A percentile compares a stretch with the other conserved stretches of the same genome.
Conservation (phyloP, 1,140 invertebrate species). For the Lysiphlebus fabarum region DNA sequence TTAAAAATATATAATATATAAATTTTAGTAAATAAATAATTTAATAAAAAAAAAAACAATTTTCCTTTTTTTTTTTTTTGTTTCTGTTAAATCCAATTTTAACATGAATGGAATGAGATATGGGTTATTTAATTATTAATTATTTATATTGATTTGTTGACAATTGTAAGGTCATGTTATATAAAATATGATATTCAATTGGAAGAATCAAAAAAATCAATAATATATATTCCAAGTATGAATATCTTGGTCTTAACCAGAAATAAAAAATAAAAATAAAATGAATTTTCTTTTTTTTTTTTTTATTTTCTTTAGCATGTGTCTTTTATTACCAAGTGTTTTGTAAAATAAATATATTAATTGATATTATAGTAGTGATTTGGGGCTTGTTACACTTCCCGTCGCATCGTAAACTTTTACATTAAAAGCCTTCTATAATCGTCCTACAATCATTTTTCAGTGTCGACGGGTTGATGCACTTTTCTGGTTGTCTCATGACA, state of each 20-base stretch:
- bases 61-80: not conserved
- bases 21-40: not conserved
- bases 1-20: not conserved
- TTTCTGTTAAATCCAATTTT: not conserved
- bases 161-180: conserved; percentile 11
- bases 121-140: conserved; percentile 10
- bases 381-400: conserved; percentile 10
- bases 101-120: conserved; percentile 12
- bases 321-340: not conserved
- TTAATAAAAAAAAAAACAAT: not conserved
- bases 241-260: not conserved
- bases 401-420: not conserved
- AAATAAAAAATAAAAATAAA: too few species aligned
- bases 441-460: conserved; percentile 29
- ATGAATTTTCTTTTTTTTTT: too few species aligned
- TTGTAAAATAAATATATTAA: conserved; percentile 1
- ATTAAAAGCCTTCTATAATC: conserved; percentile 4
- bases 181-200: not conserved
- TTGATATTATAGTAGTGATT: conserved; percentile 9
- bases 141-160: not conserved
- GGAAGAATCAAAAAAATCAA: conserved; percentile 2
- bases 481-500: conserved; percentile 26
- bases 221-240: conserved; percentile 7
- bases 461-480: conserved; percentile 36
- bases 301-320: not conserved